phyloP scores from a whole-genome alignment of 2,888 invertebrate genomes.

The Coelopa pilipes region DNA sequence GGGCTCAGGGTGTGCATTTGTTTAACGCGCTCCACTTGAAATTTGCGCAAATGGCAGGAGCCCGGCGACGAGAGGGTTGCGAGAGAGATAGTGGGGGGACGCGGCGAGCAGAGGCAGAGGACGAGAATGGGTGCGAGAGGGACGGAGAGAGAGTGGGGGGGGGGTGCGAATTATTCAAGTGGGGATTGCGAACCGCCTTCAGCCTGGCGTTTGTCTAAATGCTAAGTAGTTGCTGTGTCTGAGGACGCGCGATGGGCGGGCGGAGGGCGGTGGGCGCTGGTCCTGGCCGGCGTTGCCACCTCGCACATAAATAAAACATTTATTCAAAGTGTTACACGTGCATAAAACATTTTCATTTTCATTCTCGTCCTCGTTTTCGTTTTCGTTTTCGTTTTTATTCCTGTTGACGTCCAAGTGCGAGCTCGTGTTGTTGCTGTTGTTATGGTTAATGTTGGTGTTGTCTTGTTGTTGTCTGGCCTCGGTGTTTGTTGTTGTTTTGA shows the following conservation, averaged over 20 bases:
- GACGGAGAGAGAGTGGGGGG: too few species aligned
- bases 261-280: neutral
- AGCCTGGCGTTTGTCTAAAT: neutral
- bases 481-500: too few species aligned
- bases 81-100: neutral
- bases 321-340: conserved; percentile 60
- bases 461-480: too few species aligned
- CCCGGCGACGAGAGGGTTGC: too few species aligned
- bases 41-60: too few species aligned
- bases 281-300: neutral
- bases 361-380: conserved; percentile 47
- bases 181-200: neutral
- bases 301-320: conserved; percentile 52
- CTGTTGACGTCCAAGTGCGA: too few species aligned
- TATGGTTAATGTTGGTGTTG: too few species aligned
- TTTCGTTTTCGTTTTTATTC: neutral
- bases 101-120: too few species aligned
- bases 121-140: too few species aligned
- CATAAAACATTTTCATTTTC: conserved; percentile 60
- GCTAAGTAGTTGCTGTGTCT: conserved; percentile 5
- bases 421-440: too few species aligned
- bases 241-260: neutral
- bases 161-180: too few species aligned
- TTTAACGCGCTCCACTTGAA: too few species aligned
- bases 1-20: neutral